Evolutionary conservation across 2,113 vertebrate species (phyloP), one percentile per base, ranked within the genome.

Genomic region (Monarcha castaneiventris): DNA sequence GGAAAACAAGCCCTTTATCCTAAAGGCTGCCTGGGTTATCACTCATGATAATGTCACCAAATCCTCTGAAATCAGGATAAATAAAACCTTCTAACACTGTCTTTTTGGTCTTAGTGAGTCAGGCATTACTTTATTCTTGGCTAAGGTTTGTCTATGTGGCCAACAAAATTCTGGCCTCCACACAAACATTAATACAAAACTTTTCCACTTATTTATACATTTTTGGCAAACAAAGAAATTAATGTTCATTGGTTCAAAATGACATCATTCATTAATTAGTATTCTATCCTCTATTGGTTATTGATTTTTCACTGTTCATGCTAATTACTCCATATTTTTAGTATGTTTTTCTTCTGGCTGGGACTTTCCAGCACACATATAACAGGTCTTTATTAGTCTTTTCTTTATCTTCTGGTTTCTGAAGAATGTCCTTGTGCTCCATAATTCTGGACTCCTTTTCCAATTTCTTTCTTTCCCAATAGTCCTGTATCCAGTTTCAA

Each of bases 341-440:
- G 12, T 46, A 33, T 46, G 13, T 23, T 78, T 69, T 87, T 61
- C 29, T 13, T 62, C 46, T 29, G 37, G 55, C 55, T 23, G 39
- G 27, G 63, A 29, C 22, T 61, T 68, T 18, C 11, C 10, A 61
- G 22, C 27, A 54, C 33, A 69, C 29, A 54, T 62, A 25, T 8
- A 69, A 14, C 0, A 0, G 62, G 8, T 20, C 15, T 46, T 77
- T 19, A 18, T 52, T 61, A 37, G 5, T 59, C 11, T 68, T 51
- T 51, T 43, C 44, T 61, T 61, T 46, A 39, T 54, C 33, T 87
- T 69, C 32, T 46, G 48, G 19, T 69, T 62, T 62, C 64, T 62
- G 55, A 56, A 78, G n/a, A 52, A 54, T n/a, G 12, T 46, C 46
- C 29, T 46, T 69, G 15, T 78, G 18, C 46, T 69, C 64, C 23